Evolutionary conservation across 1,140 invertebrate genomes (phyloP).

Genomic region (Sitobion miscanthi): DNA sequence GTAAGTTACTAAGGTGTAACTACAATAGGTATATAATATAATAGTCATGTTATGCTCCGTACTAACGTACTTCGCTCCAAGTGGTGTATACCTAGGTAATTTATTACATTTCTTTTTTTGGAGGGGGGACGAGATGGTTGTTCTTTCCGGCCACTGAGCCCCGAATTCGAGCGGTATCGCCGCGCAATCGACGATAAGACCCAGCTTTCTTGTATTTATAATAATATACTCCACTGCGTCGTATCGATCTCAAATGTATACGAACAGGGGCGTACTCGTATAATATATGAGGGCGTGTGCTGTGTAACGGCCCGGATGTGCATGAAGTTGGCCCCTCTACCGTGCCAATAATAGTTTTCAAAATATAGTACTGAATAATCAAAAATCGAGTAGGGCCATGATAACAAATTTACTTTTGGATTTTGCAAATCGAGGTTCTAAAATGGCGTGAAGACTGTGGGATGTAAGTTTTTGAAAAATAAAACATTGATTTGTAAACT

Average conservation of each 20-base stretch:
- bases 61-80: not conserved
- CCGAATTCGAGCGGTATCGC: not conserved
- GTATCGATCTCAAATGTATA: conserved; percentile 7
- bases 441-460: not conserved
- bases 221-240: not conserved
- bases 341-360: not conserved
- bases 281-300: not conserved
- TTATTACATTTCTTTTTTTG: not conserved
- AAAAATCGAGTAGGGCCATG: not conserved
- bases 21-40: not conserved
- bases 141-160: not conserved
- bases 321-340: not conserved
- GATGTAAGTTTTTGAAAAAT: not conserved
- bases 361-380: not conserved
- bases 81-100: not conserved
- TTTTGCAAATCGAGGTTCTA: not conserved
- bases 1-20: not conserved
- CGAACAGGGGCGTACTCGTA: not conserved
- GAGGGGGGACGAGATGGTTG: not conserved
- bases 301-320: not conserved
- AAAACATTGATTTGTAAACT: not conserved
- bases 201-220: not conserved
- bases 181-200: not conserved
- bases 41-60: not conserved
- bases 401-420: not conserved